phyloP scores from a whole-genome alignment of 2,888 invertebrate genomes.

The Ommatoiulus sabulosus region DNA sequence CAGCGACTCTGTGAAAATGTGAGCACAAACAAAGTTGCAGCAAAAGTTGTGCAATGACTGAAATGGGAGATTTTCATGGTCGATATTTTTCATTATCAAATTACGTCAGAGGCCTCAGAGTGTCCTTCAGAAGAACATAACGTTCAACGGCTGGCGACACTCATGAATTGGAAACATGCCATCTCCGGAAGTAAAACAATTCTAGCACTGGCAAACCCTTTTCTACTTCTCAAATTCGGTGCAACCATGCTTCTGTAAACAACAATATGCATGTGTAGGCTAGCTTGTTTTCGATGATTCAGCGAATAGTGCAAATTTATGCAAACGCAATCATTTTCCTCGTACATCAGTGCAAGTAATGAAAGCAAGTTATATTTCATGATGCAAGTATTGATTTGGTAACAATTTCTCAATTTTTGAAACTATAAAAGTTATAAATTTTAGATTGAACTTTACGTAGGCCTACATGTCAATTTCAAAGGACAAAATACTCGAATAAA shows the following conservation, averaged over 20 bases:
- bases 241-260: background rate
- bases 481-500: no score
- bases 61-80: background rate
- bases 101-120: background rate
- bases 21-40: background rate
- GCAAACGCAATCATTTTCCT: background rate
- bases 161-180: background rate
- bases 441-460: no score
- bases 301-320: background rate
- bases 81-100: conserved; percentile 17
- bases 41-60: background rate
- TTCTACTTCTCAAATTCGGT: conserved; percentile 4
- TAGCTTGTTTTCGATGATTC: background rate
- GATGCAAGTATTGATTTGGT: background rate
- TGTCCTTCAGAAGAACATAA: background rate
- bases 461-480: no score
- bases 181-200: background rate
- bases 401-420: background rate
- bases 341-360: background rate
- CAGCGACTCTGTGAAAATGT: background rate
- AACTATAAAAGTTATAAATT: no score
- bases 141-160: background rate
- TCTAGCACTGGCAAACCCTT: background rate
- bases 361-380: background rate
- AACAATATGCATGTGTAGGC: background rate